Evolutionary conservation across 2,113 vertebrate species (phyloP), one percentile per base, ranked within the genome.

Genomic region (Cacatua alba): DNA sequence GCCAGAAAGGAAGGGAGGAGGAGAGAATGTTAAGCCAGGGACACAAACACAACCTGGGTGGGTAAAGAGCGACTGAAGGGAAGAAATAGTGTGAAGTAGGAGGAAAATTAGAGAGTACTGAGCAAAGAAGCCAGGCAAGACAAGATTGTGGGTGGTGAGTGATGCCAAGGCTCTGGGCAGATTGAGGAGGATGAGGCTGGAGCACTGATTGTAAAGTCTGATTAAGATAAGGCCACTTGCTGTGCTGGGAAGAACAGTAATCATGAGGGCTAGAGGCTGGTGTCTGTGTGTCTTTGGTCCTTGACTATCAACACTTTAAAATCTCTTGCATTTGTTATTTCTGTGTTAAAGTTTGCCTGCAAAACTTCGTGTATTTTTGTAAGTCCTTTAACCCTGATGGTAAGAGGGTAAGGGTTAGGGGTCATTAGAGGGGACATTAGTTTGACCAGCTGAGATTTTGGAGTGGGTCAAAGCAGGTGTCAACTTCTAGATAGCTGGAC

Each of bases 1-100:
- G 89, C 86, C 82, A 90, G 82, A 46, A 69, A 82, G 84, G 87
- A 91, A 89, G 84, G 70, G 87, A 91, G 93, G 87, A 90, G 72
- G 83, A 86, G 70, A 43, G 76, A 78, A 85, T 79, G 74, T 77
- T 51, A 76, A 92, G 62, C 65, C 57, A 72, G 70, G 70, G 67
- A 90, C 44, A 39, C 43, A 91, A 91, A 91, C 78, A 87, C 33
- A 55, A 41, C 62, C 60, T 82, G 77, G 41, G 70, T n/a, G 49
- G 68, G 44, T 55, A 65, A 88, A 53, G 64, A 95, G 82, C 74
- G 39, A 62, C 60, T 80, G 59, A 93, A 82, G 41, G 70, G 75
- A 85, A 93, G 72, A 88, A 90, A 86, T 78, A 90, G 75, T 51
- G 75, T 78, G 37, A 78, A 92, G 37, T 39, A 81, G 88, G 88